Evolutionary conservation across 2,113 vertebrate species (phyloP).

Genomic region (Menura novaehollandiae): DNA sequence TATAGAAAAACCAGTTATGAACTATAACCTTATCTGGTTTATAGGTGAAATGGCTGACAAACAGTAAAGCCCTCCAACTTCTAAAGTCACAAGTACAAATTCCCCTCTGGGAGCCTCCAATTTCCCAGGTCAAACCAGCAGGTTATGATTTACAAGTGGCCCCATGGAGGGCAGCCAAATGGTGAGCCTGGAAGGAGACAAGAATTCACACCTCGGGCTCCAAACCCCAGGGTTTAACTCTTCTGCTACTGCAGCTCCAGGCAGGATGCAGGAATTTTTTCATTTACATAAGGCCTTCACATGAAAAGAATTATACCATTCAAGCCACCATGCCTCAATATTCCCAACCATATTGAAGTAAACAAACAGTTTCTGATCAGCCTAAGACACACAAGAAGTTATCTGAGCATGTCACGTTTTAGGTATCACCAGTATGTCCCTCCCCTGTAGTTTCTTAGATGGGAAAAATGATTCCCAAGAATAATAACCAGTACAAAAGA

Average conservation of each 20-base stretch:
- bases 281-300: neutral
- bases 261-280: neutral
- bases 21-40: neutral
- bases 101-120: neutral
- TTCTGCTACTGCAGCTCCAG: neutral
- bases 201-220: conserved; percentile 4
- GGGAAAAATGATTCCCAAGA: neutral
- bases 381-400: neutral
- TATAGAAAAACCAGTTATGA: neutral
- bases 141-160: neutral
- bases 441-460: neutral
- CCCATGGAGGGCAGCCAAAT: neutral
- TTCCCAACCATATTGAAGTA: neutral
- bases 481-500: neutral
- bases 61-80: neutral
- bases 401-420: neutral
- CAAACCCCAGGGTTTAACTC: neutral
- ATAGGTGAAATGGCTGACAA: neutral
- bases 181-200: neutral
- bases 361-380: neutral
- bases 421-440: neutral
- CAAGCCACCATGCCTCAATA: neutral
- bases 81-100: neutral
- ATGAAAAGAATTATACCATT: neutral
- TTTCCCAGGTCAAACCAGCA: neutral